Evolutionary conservation across 2,888 invertebrate species (phyloP), one percentile per base, ranked within the genome.

Genomic region (Pachymerium ferrugineum): DNA sequence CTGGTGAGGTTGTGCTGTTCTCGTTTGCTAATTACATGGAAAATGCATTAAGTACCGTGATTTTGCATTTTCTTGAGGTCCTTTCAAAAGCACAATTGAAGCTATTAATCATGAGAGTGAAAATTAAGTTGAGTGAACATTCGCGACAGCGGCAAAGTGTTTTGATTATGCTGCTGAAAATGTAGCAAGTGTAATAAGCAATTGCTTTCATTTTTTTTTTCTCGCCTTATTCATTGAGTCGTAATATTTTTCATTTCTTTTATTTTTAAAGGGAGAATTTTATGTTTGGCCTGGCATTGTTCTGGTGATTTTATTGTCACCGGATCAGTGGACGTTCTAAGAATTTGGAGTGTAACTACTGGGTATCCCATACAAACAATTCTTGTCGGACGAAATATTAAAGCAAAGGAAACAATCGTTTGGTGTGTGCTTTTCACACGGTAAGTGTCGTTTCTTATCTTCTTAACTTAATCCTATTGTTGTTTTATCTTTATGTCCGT

Each of bases 331-430:
- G 91, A 95, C 80, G 89, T 89, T 33, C 88, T 97, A 29, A 86
- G 96, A 77, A 88, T 97, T 33, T 97, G 95, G 94, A 90, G 91
- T 85, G 90, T 90, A 0, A 84, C 87, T 73, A 90, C 90, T 0
- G 94, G 95, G 0, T 92, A 92, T 83, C 94, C 93, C 0, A 85
- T 93, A 74, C 90, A 92, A 78, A 88, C 90, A 77, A 90, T 97
- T 85, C 88, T 88, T 0, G 87, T 92, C 0, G 88, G 89, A 0
- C 84, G 90, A 69, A 81, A 86, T 14, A 87, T 88, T 12, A 83
- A 84, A 0, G 86, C 86, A 70, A 86, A 86, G 78, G 88, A 90
- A 75, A 92, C 92, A 0, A 90, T 93, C 77, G 90, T 96, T 0
- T 96, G 96, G 94, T 89, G 91, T 77, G 82, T 97, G n/a, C 88